Base-by-base conservation (phyloP, 2,797 vertebrate species). In the Cirrhinus molitorella region DNA sequence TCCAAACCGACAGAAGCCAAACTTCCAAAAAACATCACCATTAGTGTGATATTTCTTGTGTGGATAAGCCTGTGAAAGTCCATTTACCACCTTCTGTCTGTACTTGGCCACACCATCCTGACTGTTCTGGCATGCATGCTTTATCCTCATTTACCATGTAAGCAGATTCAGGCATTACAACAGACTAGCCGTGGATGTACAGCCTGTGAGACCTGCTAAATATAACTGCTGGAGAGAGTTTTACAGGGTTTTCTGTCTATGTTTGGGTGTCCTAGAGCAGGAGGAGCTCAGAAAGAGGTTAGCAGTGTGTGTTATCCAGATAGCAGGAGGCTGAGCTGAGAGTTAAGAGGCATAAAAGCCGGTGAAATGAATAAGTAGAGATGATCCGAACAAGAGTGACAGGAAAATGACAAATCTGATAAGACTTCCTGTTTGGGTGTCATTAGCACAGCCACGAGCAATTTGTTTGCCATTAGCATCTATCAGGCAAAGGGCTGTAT, bases 341-440 rank as follows among this genome's bases (percentile, higher is more conserved):
- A 87, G 83, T 90, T 83, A 89, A 92, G 88, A 72, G 45, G 85
- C 65, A 87, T 89, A 77, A 92, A 91, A 91, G 84, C 87, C 85
- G 84, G 90, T 92, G 88, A 91, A 88, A 91, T 83, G 75, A 86
- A 89, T 80, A 90, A 86, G 70, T 84, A 87, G 89, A 66, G 81
- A 65, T 79, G 83, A 87, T 84, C 85, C 86, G 84, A 89, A 90
- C 78, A 59, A 87, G 76, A 78, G 75, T 49, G 37, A 90, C 86
- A 85, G 89, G 85, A 91, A 89, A 87, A 81, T 85, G 63, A 83
- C 73, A 88, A 90, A 92, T 93, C 91, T 91, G 91, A 92, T 91
- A 91, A 91, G 88, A 81, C 53, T 85, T 57, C 83, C 80, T 73
- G 87, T 83, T 80, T 79, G 53, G 85, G 90, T 59, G 74, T 82